Conservation (phyloP, 2,797 vertebrate species). For the Antennarius maculatus region DNA sequence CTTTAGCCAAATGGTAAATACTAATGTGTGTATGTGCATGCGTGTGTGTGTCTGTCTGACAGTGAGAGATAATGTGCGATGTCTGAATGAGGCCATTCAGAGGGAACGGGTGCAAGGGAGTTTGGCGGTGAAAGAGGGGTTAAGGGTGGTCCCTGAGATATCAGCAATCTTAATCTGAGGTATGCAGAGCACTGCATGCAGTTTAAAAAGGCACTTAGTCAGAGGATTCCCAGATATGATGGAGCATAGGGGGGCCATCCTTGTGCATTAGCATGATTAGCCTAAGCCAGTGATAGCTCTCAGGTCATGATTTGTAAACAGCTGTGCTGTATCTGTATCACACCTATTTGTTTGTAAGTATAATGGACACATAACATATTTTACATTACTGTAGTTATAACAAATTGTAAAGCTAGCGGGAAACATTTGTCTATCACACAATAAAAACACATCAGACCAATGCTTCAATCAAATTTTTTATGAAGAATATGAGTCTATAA, state of each 20-base stretch:
- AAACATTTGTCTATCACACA: constrained; percentile 6
- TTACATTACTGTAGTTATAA: not conserved
- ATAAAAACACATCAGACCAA: constrained; percentile 2
- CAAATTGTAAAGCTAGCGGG: not conserved
- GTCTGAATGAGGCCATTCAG: constrained; percentile 17
- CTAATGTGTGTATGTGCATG: constrained; percentile 9
- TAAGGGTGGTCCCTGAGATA: constrained; percentile 50
- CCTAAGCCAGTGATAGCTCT: constrained; percentile 7
- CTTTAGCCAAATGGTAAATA: constrained; percentile 34
- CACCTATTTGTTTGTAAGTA: constrained; percentile 5
- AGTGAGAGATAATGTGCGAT: constrained; percentile 24
- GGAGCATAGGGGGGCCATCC: constrained; percentile 21
- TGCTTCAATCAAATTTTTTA: constrained; percentile 6
- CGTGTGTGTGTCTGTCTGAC: constrained; percentile 31
- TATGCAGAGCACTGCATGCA: constrained; percentile 41
- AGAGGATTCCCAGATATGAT: constrained; percentile 58
- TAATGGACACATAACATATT: not conserved
- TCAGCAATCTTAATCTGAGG: constrained; percentile 45
- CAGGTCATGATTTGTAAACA: constrained; percentile 27
- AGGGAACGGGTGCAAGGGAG: not conserved
- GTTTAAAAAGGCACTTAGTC: constrained; percentile 49
- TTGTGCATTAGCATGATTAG: constrained; percentile 32
- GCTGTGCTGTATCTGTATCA: not conserved
- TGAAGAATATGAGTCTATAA: constrained; percentile 2
- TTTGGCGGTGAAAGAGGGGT: constrained; percentile 22